A percentile compares a stretch with the other conserved stretches of the same genome.
Conservation (phyloP, 2,113 vertebrate genomes). For the Copsychus sechellarum region DNA sequence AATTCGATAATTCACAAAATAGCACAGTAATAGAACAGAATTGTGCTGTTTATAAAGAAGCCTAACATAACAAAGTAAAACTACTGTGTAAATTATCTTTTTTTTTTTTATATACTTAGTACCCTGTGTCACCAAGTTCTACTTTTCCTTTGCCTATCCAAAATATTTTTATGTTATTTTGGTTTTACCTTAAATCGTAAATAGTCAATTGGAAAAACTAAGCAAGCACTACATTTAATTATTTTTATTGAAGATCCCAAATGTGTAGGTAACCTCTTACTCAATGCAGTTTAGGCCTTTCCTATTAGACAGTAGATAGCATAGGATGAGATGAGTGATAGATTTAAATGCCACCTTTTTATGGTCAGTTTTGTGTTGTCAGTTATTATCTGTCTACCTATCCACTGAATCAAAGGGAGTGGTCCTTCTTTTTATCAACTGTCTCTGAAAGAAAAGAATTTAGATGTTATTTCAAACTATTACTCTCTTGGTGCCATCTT, state of each 20-base stretch:
- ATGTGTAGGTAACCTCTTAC: background rate
- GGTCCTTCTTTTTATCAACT: background rate
- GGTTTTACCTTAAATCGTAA: background rate
- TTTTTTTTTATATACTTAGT: background rate
- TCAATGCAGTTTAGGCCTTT: background rate
- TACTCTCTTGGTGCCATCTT: background rate
- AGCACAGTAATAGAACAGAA: background rate
- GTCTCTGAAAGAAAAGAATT: constrained; percentile 4
- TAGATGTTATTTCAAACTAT: background rate
- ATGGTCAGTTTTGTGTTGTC: background rate
- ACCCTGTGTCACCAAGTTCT: background rate
- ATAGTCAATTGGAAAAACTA: background rate
- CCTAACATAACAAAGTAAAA: background rate
- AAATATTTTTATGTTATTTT: background rate
- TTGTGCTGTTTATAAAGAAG: background rate
- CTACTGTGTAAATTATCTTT: background rate
- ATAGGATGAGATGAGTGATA: background rate
- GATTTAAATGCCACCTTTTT: background rate
- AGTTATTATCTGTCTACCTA: background rate
- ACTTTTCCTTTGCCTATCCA: background rate
- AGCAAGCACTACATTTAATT: background rate
- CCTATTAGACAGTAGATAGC: background rate
- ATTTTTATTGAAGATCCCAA: background rate
- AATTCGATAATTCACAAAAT: background rate
- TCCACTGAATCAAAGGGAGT: background rate